Conservation (phyloP, 1,140 invertebrate genomes). For the Glossosoma conforme region DNA sequence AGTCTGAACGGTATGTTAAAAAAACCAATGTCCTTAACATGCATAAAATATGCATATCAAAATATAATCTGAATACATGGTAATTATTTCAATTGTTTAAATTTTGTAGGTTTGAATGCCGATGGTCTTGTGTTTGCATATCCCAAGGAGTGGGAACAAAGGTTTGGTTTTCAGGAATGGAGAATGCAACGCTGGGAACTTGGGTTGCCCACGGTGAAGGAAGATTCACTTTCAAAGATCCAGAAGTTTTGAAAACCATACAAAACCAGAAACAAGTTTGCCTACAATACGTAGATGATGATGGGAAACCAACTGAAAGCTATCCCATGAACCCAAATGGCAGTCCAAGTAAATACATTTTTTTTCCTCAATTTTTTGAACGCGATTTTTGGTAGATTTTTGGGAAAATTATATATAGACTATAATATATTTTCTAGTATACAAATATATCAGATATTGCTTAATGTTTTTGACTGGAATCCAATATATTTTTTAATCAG, state of each 20-base stretch:
- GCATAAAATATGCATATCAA: not conserved
- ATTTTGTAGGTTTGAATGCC: constrained; percentile 72
- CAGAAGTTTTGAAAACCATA: constrained; percentile 53
- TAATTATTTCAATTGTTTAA: too few species aligned
- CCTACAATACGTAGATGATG: constrained; percentile 81
- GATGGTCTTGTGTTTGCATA: constrained; percentile 82
- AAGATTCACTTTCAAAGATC: constrained; percentile 57
- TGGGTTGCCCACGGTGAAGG: constrained; percentile 99
- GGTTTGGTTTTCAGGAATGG: constrained; percentile 87
- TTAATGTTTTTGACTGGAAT: too few species aligned
- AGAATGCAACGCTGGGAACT: constrained; percentile 76
- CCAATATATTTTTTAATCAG: too few species aligned
- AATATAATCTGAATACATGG: not conserved
- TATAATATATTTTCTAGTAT: too few species aligned
- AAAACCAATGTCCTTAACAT: not conserved
- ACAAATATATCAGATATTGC: too few species aligned
- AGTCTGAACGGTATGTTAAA: constrained; percentile 60
- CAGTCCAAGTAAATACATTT: constrained; percentile 54
- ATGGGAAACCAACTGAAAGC: constrained; percentile 63
- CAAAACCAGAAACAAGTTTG: constrained; percentile 62
- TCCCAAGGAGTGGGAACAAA: constrained; percentile 50
- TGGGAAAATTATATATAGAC: too few species aligned
- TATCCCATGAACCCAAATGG: constrained; percentile 97
- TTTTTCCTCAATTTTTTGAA: too few species aligned
- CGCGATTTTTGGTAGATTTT: too few species aligned